Conservation (phyloP, 2,113 vertebrate species). For the Gavia stellata region DNA sequence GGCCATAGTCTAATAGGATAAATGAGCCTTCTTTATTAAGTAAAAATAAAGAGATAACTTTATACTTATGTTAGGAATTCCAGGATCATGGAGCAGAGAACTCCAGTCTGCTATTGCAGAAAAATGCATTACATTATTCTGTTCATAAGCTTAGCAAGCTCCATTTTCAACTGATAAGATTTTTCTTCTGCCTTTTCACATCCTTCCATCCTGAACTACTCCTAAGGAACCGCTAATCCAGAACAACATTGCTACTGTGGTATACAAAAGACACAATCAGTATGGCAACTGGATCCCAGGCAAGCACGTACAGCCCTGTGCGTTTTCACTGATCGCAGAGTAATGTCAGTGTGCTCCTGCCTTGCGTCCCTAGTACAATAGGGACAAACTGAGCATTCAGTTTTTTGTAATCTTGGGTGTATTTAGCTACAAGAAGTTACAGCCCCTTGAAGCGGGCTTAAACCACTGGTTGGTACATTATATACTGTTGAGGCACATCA, state of each 20-base stretch:
- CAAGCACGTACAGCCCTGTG: neutral
- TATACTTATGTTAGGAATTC: neutral
- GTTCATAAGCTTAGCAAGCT: neutral
- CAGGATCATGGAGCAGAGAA: neutral
- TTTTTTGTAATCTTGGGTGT: neutral
- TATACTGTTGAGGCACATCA: neutral
- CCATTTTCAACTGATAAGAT: neutral
- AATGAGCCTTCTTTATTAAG: neutral
- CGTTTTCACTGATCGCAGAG: neutral
- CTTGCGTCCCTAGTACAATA: accelerated
- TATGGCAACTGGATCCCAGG: neutral
- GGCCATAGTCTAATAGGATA: neutral
- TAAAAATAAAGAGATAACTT: neutral
- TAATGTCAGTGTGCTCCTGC: neutral
- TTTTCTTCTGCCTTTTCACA: conserved; percentile 9
- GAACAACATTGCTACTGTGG: neutral
- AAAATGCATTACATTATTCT: neutral
- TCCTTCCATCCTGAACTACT: neutral
- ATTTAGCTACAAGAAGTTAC: neutral
- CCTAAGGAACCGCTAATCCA: neutral
- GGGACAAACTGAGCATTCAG: neutral
- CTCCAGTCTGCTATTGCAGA: neutral
- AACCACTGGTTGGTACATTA: neutral
- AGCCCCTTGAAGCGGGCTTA: neutral
- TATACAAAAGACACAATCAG: neutral